Evolutionary conservation across 2,113 vertebrate species (phyloP), one percentile per base, ranked within the genome.

Genomic region (Mus spicilegus): DNA sequence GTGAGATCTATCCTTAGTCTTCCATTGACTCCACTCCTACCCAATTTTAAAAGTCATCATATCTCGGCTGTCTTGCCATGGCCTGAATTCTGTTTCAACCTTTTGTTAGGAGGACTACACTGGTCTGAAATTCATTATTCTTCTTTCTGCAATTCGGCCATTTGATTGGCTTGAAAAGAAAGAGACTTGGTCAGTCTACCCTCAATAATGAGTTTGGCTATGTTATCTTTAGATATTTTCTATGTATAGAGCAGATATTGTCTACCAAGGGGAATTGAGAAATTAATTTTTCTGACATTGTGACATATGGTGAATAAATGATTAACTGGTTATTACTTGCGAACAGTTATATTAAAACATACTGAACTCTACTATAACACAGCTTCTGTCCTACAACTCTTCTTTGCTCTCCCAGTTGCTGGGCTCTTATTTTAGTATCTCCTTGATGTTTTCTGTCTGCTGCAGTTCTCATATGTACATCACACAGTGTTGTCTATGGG

Each of bases 311-410:
- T 36, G 67, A 65, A 89, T 26, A 39, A 65, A 42, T 65, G 5
- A 65, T 24, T 81, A 30, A 49, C 76, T 28, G 39, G 30, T 70
- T 39, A 49, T 82, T 92, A 28, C 12, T 61, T 86, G 24, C 39
- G 67, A 54, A 54, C 6, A 22, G 93, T 86, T 90, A 28, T 87
- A 19, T 63, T 58, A 89, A 65, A 51, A 82, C 76, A 19, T 82
- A 30, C 80, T 8, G 46, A 87, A 12, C 26, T 81, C 42, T 39
- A 26, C 61, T 46, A 7, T 58, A 75, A 72, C 63, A 70, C 1
- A 42, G 7, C 3, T 20, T 92, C 16, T 90, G 69, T 70, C 22
- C 33, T 58, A 33, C 26, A 69, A 28, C 13, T 22, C 42, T 84
- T 63, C 36, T 54, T 14, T 75, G 24, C 20, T 58, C 20, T 16